A percentile compares a stretch with the other conserved stretches of the same genome.
Evolutionary conservation across 30 jellyfish, hydroid and myxozoan species (phyloP).

Genomic region (Pelagia noctiluca): DNA sequence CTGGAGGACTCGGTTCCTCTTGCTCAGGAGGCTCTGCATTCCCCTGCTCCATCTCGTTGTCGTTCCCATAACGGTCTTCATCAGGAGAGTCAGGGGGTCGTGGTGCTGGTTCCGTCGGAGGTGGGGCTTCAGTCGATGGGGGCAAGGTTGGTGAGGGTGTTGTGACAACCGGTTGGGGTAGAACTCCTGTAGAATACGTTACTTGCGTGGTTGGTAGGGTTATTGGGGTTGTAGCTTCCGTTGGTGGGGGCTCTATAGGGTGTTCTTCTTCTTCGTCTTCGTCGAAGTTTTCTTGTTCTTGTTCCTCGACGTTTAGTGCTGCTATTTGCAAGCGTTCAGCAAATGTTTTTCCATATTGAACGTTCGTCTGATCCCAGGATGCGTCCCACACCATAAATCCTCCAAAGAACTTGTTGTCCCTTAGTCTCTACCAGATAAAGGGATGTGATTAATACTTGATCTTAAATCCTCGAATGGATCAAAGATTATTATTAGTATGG

Average conservation of each 20-base stretch:
- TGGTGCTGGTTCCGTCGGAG: conserved; percentile 52
- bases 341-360: conserved; percentile 59
- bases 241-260: conserved; percentile 69
- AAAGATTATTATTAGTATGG: too few relatives aligned
- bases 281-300: conserved; percentile 47
- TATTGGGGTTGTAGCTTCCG: conserved; percentile 53
- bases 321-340: conserved; percentile 45
- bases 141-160: conserved; percentile 19
- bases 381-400: conserved; percentile 82
- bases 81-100: conserved; percentile 58
- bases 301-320: conserved; percentile 35
- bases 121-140: conserved; percentile 27
- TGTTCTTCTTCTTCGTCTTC: conserved; percentile 69
- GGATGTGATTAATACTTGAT: too few relatives aligned
- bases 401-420: conserved; percentile 54
- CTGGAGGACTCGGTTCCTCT: conserved; percentile 50
- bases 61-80: conserved; percentile 61
- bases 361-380: conserved; percentile 65
- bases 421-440: conserved; percentile 33
- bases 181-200: not conserved
- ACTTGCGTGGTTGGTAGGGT: conserved; percentile 56
- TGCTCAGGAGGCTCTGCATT: conserved; percentile 41
- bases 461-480: too few relatives aligned
- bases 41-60: conserved; percentile 65
- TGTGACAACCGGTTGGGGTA: conserved; percentile 29